Conservation (phyloP, 2,113 vertebrate species). For the Mystacornis crossleyi region DNA sequence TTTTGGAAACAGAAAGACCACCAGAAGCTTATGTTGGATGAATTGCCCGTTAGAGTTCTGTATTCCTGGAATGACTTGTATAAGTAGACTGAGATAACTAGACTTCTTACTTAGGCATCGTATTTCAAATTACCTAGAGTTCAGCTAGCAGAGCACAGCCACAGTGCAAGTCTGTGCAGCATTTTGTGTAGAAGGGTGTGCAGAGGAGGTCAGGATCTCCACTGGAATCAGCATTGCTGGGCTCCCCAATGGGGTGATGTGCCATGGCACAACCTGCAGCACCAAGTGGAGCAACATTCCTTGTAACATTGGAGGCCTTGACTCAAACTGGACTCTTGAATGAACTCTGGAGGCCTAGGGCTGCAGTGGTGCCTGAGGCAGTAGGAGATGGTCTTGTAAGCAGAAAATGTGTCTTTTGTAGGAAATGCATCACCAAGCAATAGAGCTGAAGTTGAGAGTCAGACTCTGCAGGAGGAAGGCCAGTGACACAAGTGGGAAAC, state of each 20-base stretch:
- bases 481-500: no score
- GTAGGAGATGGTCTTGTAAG: background rate
- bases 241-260: background rate
- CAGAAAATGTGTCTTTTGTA: background rate
- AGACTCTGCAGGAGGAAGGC: background rate
- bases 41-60: background rate
- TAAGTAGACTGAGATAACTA: background rate
- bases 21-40: rapidly evolving
- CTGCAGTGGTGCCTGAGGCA: background rate
- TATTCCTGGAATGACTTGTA: background rate
- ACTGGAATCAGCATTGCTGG: background rate
- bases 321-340: background rate
- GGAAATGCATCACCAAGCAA: background rate
- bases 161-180: background rate
- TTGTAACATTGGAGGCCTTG: background rate
- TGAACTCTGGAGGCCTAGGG: background rate
- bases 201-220: background rate
- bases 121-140: background rate
- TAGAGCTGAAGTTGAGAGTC: background rate
- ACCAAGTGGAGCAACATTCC: background rate
- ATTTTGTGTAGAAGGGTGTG: background rate
- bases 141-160: background rate
- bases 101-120: background rate
- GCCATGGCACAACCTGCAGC: rapidly evolving
- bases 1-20: background rate